Base-by-base conservation (phyloP, 1,140 invertebrate species). In the Elymnias hypermnestra region DNA sequence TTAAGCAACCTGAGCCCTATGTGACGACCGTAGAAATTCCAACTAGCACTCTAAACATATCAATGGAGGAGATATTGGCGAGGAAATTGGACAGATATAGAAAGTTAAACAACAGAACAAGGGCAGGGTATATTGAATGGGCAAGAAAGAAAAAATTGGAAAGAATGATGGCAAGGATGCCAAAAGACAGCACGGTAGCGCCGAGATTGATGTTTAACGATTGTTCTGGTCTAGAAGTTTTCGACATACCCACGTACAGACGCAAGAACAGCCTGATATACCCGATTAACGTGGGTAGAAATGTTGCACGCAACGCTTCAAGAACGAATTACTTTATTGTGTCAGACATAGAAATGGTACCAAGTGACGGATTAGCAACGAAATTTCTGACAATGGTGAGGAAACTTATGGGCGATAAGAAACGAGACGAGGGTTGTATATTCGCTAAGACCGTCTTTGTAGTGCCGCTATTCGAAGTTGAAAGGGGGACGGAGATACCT, bases 241-340 rank as follows among this genome's bases (percentile, higher is more conserved):
- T 66, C 13, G 57, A 72, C 15, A 57, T 79, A 7, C 59, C 64
- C 2, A 90, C 90, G 0, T 90, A 87, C 51, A 86, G 90, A 44
- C 86, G 81, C 18, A 61, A 73, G 5, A 74, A 88, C 15, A 73
- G 72, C 14, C 81, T 93, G 59, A 83, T 88, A 8, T 95, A 94
- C 82, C 93, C 93, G 0, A 91, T 95, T 49, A 94, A 95, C 59
- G 91, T 94, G 0, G 92, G 89, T 1, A 88, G 93, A 57, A 94
- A 93, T 54, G 89, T 90, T 1, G 92, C 92, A 0, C 86, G 91
- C 46, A 86, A 81, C 28, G 87, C 88, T 8, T 88, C 91, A 1
- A 72, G 67, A 17, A 92, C 92, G 5, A 76, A 87, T 40, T 90
- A 91, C 65, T 90, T 95, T 38, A 76, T 95, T 58, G 93, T 94